These are phyloP conservation scores for Coelopa frigida DNA, from an alignment of 1,140 invertebrate genomes.

Conservation along the genomic window DNA sequence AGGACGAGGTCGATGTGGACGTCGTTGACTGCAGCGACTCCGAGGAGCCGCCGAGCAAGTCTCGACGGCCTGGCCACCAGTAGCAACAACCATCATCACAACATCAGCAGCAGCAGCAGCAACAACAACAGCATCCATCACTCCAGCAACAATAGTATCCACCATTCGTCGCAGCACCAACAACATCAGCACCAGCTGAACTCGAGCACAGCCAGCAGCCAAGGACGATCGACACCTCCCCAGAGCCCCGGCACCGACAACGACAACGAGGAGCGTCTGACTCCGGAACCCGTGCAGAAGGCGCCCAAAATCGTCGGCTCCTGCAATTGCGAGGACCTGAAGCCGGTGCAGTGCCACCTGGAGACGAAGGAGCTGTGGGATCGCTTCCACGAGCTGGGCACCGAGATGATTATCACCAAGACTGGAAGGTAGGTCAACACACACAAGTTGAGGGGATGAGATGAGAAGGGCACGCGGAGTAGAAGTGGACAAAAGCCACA, in stretches of 20 bases:
- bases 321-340: constrained; percentile 76
- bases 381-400: constrained; percentile 89
- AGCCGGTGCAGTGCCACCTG: constrained; percentile 77
- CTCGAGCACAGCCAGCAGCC: constrained; percentile 39
- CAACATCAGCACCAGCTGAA: constrained; percentile 19
- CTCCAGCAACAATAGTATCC: constrained; percentile 13
- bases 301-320: constrained; percentile 50
- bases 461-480: too few species aligned
- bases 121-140: constrained; percentile 18
- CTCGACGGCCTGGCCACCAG: constrained; percentile 32
- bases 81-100: constrained; percentile 25
- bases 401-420: constrained; percentile 98
- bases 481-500: too few species aligned
- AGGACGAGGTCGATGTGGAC: constrained; percentile 49
- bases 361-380: constrained; percentile 93
- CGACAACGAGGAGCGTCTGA: constrained; percentile 40
- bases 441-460: too few species aligned
- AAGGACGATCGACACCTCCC: constrained; percentile 39
- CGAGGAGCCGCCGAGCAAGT: constrained; percentile 34
- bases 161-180: constrained; percentile 7
- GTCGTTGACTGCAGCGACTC: constrained; percentile 51
- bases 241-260: constrained; percentile 41
- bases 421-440: constrained; percentile 74
- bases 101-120: constrained; percentile 25
- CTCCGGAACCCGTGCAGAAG: constrained; percentile 43